Evolutionary conservation across 2,797 vertebrate genomes (phyloP).

Genomic region (Antennarius maculatus): DNA sequence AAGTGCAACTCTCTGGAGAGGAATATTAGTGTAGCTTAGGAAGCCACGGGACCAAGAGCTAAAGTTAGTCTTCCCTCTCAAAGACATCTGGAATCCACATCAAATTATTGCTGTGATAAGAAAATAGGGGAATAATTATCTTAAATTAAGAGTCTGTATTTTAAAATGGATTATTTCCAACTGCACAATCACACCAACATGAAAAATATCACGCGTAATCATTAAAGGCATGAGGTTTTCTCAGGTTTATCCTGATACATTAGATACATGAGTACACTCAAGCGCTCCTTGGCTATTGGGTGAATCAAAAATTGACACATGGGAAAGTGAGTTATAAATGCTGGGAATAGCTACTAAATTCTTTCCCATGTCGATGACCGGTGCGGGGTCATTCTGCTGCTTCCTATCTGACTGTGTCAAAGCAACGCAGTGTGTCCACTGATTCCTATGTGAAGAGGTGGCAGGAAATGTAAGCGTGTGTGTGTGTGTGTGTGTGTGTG

Average conservation of each 20-base stretch:
- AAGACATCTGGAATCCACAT: slow-evolving; percentile 47
- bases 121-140: slow-evolving; percentile 8
- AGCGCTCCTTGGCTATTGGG: slow-evolving; percentile 3
- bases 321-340: slow-evolving; percentile 38
- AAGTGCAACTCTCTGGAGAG: slow-evolving; percentile 47
- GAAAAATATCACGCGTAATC: neutral
- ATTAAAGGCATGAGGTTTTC: neutral
- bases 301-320: slow-evolving; percentile 34
- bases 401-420: neutral
- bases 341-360: slow-evolving; percentile 58
- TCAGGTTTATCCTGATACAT: slow-evolving; percentile 10
- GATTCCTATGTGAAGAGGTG: slow-evolving; percentile 11
- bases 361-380: slow-evolving; percentile 55
- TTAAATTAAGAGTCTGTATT: neutral
- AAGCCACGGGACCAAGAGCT: slow-evolving; percentile 43
- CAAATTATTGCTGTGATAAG: slow-evolving; percentile 8
- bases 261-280: neutral
- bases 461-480: neutral
- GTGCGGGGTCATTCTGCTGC: neutral
- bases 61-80: slow-evolving; percentile 32
- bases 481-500: slow-evolving; percentile 4
- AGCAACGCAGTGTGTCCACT: neutral
- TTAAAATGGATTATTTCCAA: neutral
- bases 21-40: slow-evolving; percentile 4
- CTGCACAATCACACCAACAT: neutral